Evolutionary conservation across 2,888 invertebrate genomes (phyloP), one percentile per base, ranked within the genome.

Genomic region (Heliconius ethilla): DNA sequence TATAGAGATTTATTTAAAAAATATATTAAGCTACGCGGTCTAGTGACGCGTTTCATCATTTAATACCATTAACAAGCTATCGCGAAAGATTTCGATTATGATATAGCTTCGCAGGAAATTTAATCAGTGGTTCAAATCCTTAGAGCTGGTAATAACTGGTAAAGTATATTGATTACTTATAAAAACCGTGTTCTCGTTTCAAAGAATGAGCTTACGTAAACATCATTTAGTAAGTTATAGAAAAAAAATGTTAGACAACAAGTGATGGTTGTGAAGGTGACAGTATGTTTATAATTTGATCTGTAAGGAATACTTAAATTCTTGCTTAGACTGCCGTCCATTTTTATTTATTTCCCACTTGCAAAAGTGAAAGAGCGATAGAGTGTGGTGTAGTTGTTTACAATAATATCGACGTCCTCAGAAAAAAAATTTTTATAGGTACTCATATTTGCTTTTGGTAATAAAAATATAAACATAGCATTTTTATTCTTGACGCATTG

Each of bases 81-180:
- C 73, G 63, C 40, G 25, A 75, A 76, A 80, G 80, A 80, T 78
- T 80, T 80, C 74, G 74, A 76, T 78, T 80, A 80, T 78, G 78
- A 80, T 80, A 80, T 51, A 65, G 33, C 76, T 66, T 80, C 69
- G 59, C 70, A 76, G 80, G 74, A 78, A 78, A 78, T 78, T 80
- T 78, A 80, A 75, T 76, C 80, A 70, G 45, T 55, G 78, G 78
- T 70, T 70, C 76, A 70, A 66, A 66, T 70, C 27, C 65, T 75
- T 22, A 45, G 27, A 74, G 75, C 70, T 63, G 62, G 65, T 74
- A 45, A 69, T 72, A 75, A 65, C 77, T 78, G 63, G 67, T 75
- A 74, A 59, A 73, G 78, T 33, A 67, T 65, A 75, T 79, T n/a
- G 45, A 66, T 79, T 72, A 78, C 72, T 51, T 67, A 59, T 29